Evolutionary conservation across 2,888 invertebrate genomes (phyloP), one percentile per base, ranked within the genome.

Genomic region (Lithosia quadra): DNA sequence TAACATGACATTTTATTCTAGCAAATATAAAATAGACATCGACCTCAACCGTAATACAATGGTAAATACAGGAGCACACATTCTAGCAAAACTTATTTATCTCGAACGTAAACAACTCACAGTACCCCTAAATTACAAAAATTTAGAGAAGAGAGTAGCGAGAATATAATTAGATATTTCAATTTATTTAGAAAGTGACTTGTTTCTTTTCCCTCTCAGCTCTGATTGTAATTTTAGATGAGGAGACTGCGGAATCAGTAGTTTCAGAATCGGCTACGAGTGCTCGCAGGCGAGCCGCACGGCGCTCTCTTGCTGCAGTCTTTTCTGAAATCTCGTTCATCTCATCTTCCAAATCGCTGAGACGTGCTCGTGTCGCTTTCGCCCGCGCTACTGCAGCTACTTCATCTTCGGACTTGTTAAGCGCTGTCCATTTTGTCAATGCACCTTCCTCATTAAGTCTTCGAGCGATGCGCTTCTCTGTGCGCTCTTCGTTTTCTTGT

Each of bases 281-380:
- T 0, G 97, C 96, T 66, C 96, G 95, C 39, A 97, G 95, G 65
- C 97, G 96, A 0, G 97, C 97, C 2, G 96, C 96, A 60, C 97
- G 96, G 71, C 96, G 96, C 85, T 97, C 97, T 75, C 97, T 95
- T 24, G 96, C 96, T 0, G 96, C 96, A 81, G 96, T 96, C 82
- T 96, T 96, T 83, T 97, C 97, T 22, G 94, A 96, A 71, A 97
- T 90, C 78, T 96, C 97, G 57, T 96, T 95, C 96, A 97, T 97
- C 89, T 98, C 97, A 63, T 96, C 96, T 84, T 97, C 97, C 58
- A 98, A 92, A 82, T 97, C 97, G 53, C 95, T 95, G 22, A 97
- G 91, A 62, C 97, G 96, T 13, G 97, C 97, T 75, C 96, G 95
- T 2, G 96, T 95, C 36, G 95, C 96, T 79, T 96, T 96, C 0